These are phyloP conservation scores for Xiphorhynchus erythropygius DNA, from an alignment of 2,797 vertebrate species.

Conservation along the genomic window DNA sequence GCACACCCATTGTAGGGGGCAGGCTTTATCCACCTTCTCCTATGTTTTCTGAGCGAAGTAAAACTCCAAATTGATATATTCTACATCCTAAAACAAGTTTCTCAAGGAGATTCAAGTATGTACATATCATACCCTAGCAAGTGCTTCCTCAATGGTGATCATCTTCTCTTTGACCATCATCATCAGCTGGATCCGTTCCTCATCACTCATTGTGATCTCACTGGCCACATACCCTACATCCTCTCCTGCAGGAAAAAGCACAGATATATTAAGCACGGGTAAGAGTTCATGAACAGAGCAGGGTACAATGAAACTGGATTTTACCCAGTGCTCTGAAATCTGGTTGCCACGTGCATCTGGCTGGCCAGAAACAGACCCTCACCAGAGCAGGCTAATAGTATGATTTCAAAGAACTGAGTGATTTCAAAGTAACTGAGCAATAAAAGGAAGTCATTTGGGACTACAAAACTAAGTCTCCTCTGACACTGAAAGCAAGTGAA, in stretches of 20 bases:
- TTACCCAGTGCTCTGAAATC: neutral
- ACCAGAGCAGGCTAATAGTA: neutral
- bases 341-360: neutral
- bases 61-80: neutral
- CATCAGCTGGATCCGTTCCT: constrained; percentile 97
- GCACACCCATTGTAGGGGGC: neutral
- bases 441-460: neutral
- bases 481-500: neutral
- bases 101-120: neutral
- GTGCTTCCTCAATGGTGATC: constrained; percentile 97
- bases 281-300: neutral
- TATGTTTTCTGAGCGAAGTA: neutral
- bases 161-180: constrained; percentile 99
- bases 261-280: neutral
- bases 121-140: constrained; percentile 87
- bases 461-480: neutral
- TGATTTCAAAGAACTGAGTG: neutral
- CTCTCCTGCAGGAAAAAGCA: constrained; percentile 80
- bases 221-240: constrained; percentile 97
- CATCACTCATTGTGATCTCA: constrained; percentile 98
- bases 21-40: neutral
- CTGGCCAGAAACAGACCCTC: neutral
- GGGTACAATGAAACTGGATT: neutral
- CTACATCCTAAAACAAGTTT: neutral
- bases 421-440: neutral